Evolutionary conservation across 2,797 vertebrate genomes (phyloP).

Genomic region (Leuciscus waleckii): DNA sequence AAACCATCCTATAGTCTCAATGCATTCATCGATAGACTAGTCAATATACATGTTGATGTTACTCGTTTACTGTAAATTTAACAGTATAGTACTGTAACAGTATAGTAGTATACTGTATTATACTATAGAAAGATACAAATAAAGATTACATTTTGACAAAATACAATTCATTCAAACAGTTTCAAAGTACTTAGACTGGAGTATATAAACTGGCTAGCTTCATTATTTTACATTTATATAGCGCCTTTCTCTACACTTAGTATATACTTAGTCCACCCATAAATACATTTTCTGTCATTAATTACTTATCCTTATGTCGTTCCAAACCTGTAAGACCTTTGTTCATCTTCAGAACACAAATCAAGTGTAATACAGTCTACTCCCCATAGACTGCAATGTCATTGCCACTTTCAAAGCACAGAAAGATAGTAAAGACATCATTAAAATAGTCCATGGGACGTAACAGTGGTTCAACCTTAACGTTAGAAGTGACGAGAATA

Average conservation of each 20-base stretch:
- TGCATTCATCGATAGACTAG: neutral
- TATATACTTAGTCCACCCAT: too few relatives aligned
- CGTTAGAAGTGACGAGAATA: too few relatives aligned
- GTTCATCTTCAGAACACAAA: too few relatives aligned
- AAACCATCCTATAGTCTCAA: neutral
- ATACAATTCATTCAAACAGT: neutral
- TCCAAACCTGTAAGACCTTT: too few relatives aligned
- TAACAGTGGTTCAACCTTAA: too few relatives aligned
- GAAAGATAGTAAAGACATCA: too few relatives aligned
- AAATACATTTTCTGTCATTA: too few relatives aligned
- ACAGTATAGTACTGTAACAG: neutral
- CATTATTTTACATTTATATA: neutral
- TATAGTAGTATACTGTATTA: neutral
- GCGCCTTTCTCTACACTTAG: neutral
- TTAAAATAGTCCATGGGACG: too few relatives aligned
- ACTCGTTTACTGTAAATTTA: neutral
- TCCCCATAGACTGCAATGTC: too few relatives aligned
- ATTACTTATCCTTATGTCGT: too few relatives aligned
- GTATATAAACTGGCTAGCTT: neutral
- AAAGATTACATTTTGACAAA: neutral
- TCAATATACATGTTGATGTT: neutral
- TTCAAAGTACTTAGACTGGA: neutral
- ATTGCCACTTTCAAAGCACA: too few relatives aligned
- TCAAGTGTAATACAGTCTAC: too few relatives aligned
- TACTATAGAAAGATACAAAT: neutral